phyloP scores from a whole-genome alignment of 2,797 vertebrate genomes.

The Okamejei kenojei region DNA sequence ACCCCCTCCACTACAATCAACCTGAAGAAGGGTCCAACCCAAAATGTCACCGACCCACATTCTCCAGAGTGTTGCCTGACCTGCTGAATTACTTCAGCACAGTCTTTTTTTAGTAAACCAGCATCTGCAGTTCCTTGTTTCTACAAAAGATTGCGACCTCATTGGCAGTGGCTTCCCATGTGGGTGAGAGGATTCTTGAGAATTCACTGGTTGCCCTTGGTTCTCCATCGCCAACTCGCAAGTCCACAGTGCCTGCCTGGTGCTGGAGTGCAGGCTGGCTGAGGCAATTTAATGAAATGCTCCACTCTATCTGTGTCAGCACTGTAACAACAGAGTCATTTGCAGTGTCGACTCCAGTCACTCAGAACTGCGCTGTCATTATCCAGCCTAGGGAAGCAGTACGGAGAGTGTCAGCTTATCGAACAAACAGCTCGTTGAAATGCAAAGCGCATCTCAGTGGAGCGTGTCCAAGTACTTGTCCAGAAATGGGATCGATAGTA shows the following conservation, averaged over 20 bases:
- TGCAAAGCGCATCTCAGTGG: constrained; percentile 19
- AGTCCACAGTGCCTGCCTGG: neutral
- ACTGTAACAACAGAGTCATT: constrained; percentile 35
- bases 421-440: constrained; percentile 1
- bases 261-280: constrained; percentile 11
- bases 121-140: too few relatives aligned
- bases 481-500: constrained; percentile 29
- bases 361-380: neutral
- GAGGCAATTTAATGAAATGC: constrained; percentile 33
- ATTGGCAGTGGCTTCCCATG: neutral
- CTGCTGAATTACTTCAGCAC: too few relatives aligned
- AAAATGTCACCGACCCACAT: too few relatives aligned
- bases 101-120: too few relatives aligned
- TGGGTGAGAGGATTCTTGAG: neutral
- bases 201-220: neutral
- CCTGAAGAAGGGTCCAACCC: too few relatives aligned
- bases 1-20: too few relatives aligned
- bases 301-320: constrained; percentile 30
- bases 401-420: neutral
- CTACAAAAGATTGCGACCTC: neutral
- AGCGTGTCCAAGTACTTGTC: constrained; percentile 36
- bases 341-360: constrained; percentile 20
- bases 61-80: too few relatives aligned
- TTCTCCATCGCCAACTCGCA: neutral
- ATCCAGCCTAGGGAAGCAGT: constrained; percentile 28